A percentile compares a stretch with the other conserved stretches of the same genome.
phyloP scores from a whole-genome alignment of 2,888 invertebrate species.

The Lissonota sp. region DNA sequence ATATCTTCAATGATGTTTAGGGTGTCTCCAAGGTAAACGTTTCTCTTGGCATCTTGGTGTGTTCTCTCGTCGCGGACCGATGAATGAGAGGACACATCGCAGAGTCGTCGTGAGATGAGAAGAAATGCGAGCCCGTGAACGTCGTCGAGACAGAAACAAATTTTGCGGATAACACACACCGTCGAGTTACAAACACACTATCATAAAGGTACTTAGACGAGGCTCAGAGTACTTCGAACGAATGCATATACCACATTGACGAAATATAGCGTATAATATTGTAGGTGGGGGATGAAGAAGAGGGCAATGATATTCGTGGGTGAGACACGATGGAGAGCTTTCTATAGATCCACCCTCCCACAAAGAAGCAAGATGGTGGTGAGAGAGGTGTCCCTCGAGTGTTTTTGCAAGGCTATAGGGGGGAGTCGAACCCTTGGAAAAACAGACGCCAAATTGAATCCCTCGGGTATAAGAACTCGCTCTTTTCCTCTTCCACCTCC shows the following conservation, averaged over 20 bases:
- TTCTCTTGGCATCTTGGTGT: conserved; percentile 66
- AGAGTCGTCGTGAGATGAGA: conserved; percentile 25
- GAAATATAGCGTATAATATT: background rate
- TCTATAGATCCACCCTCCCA: background rate
- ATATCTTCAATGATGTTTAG: conserved; percentile 24
- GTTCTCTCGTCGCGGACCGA: conserved; percentile 54
- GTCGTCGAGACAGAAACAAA: conserved; percentile 2
- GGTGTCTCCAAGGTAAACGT: conserved; percentile 66
- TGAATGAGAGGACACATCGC: conserved; percentile 27
- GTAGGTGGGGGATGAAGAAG: conserved; percentile 10
- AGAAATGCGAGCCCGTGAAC: background rate
- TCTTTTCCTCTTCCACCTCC: conserved; percentile 66
- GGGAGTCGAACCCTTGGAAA: conserved; percentile 84
- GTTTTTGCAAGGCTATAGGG: conserved; percentile 81
- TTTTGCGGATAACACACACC: background rate
- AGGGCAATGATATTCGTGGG: conserved; percentile 44
- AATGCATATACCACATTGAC: background rate
- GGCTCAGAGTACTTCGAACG: conserved; percentile 6
- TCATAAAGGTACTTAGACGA: conserved; percentile 41
- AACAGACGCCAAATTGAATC: conserved; percentile 84
- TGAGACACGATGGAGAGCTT: conserved; percentile 16
- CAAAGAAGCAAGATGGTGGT: conserved; percentile 67
- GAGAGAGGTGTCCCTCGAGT: conserved; percentile 82
- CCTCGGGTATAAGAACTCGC: conserved; percentile 78
- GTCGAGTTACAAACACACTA: conserved; percentile 1